A percentile compares a stretch with the other conserved stretches of the same genome.
phyloP scores from a whole-genome alignment of 2,888 invertebrate species.

The Odontocerum albicorne region DNA sequence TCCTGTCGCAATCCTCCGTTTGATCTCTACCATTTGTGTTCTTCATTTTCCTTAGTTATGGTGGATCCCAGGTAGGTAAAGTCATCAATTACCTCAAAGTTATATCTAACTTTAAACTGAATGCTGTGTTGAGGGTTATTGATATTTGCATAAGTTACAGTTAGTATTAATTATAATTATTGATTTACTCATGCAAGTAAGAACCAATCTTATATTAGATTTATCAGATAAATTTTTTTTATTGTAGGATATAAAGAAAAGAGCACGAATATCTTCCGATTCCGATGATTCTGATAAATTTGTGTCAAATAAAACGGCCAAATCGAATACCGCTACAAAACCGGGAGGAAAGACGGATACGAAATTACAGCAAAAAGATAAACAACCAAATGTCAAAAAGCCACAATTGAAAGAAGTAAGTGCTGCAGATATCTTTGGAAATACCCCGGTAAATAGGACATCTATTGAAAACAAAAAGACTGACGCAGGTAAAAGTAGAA shows the following conservation, averaged over 20 bases:
- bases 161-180: too few relatives aligned
- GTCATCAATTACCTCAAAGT: too few relatives aligned
- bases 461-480: constrained; percentile 42
- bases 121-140: too few relatives aligned
- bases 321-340: constrained; percentile 34
- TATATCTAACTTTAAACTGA: too few relatives aligned
- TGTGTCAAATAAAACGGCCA: constrained; percentile 39
- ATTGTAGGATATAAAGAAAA: constrained; percentile 47
- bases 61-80: too few relatives aligned
- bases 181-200: too few relatives aligned
- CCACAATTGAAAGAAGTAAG: constrained; percentile 48
- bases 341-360: background rate
- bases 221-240: constrained; percentile 11
- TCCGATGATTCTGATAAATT: constrained; percentile 49
- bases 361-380: background rate
- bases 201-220: too few relatives aligned
- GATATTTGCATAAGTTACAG: too few relatives aligned
- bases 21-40: too few relatives aligned
- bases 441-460: constrained; percentile 58
- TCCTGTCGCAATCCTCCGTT: too few relatives aligned
- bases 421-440: constrained; percentile 63
- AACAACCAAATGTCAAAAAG: constrained; percentile 37
- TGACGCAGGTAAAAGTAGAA: background rate
- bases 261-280: constrained; percentile 43
- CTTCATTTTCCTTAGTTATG: too few relatives aligned